Evolutionary conservation across 92 coral and sea anemone species (phyloP).

Genomic region (Heliopora coerulea): DNA sequence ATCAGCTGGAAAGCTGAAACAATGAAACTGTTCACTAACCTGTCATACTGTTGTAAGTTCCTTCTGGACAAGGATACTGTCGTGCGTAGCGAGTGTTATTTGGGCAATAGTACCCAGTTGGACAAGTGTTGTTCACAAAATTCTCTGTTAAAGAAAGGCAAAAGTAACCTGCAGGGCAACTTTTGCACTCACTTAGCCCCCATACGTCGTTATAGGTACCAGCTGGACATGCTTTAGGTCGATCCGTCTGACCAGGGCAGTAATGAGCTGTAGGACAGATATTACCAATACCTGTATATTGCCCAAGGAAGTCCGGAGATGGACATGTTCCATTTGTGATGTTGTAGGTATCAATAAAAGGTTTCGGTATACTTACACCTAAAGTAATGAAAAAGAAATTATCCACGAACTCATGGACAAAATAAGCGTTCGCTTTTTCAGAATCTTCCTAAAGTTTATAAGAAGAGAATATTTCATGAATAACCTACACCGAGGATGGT

Average conservation of each 20-base stretch:
- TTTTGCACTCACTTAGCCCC: slow-evolving; percentile 68
- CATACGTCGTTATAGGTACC: slow-evolving; percentile 80
- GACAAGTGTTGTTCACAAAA: slow-evolving; percentile 65
- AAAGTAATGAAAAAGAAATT: not conserved
- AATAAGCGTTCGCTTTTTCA: too few species aligned
- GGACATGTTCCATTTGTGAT: slow-evolving; percentile 82
- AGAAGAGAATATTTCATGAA: too few species aligned
- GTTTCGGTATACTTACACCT: slow-evolving; percentile 81
- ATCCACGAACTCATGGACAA: too few species aligned
- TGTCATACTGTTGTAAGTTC: slow-evolving; percentile 73
- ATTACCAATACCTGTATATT: slow-evolving; percentile 91
- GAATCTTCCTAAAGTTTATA: too few species aligned
- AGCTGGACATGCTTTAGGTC: slow-evolving; percentile 60
- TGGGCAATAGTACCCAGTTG: slow-evolving; percentile 87
- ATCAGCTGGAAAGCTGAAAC: not conserved
- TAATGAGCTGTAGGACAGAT: slow-evolving; percentile 91
- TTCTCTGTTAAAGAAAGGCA: slow-evolving; percentile 62
- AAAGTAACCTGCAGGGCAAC: slow-evolving; percentile 82
- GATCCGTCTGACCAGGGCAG: slow-evolving; percentile 66
- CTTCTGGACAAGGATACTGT: slow-evolving; percentile 78
- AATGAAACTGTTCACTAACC: slow-evolving; percentile 24
- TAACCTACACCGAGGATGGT: too few species aligned
- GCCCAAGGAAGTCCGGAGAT: slow-evolving; percentile 79
- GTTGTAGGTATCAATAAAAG: slow-evolving; percentile 83
- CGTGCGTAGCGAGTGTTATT: slow-evolving; percentile 60